Percentiles rank a stretch among this genome's conserved stretches.
phyloP scores from a whole-genome alignment of 2,888 invertebrate genomes.

The Coleophora flavipennella region DNA sequence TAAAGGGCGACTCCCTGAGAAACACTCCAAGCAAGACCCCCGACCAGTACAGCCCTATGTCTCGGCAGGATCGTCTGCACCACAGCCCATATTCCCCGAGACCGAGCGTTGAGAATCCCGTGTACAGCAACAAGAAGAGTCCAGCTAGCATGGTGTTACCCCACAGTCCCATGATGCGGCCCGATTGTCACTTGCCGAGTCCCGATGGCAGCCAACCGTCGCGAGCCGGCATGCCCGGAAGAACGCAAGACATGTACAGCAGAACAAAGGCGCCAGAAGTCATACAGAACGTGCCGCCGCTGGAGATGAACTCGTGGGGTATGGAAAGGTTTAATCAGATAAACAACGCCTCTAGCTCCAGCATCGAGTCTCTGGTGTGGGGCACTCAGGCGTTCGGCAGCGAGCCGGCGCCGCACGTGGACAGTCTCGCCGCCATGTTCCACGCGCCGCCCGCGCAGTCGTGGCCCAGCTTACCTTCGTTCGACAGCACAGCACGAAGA shows the following conservation, averaged over 20 bases:
- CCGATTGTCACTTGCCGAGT: conserved; percentile 55
- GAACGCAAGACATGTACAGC: conserved; percentile 42
- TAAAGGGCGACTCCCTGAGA: conserved; percentile 43
- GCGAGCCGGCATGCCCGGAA: conserved; percentile 25
- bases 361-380: conserved; percentile 52
- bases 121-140: conserved; percentile 50
- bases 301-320: conserved; percentile 48
- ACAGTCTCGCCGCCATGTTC: conserved; percentile 38
- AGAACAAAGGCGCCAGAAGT: conserved; percentile 42
- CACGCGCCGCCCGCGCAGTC: conserved; percentile 48
- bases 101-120: conserved; percentile 47
- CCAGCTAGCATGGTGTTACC: conserved; percentile 51
- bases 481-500: conserved; percentile 37
- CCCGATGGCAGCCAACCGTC: conserved; percentile 44
- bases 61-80: conserved; percentile 52
- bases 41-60: conserved; percentile 62
- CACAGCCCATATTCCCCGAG: conserved; percentile 60
- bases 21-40: conserved; percentile 49
- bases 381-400: conserved; percentile 33
- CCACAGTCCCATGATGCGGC: conserved; percentile 51
- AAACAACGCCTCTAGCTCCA: conserved; percentile 26
- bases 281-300: conserved; percentile 32
- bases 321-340: conserved; percentile 43
- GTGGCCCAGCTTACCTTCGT: conserved; percentile 47
- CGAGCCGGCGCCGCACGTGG: conserved; percentile 30